Evolutionary conservation across 2,888 invertebrate species (phyloP).

Genomic region (Tenthredo notha): DNA sequence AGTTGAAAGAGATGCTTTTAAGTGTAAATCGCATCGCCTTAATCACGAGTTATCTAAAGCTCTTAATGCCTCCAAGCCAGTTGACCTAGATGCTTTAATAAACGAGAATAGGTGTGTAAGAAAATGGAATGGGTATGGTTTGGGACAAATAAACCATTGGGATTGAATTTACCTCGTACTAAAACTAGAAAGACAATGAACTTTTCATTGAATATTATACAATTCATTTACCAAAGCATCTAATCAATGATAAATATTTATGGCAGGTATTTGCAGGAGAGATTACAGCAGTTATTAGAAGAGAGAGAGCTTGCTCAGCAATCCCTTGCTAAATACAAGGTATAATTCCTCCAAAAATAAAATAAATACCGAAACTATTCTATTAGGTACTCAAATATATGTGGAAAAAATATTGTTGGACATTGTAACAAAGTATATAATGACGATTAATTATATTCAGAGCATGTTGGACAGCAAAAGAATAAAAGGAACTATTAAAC

Average conservation of each 20-base stretch:
- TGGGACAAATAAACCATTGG: background rate
- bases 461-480: constrained; percentile 86
- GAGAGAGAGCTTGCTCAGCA: constrained; percentile 89
- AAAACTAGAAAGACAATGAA: background rate
- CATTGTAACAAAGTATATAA: constrained; percentile 21
- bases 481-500: constrained; percentile 85
- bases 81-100: constrained; percentile 90
- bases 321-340: constrained; percentile 88
- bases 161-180: background rate
- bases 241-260: constrained; percentile 46
- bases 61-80: constrained; percentile 80
- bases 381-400: background rate
- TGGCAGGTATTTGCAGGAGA: constrained; percentile 86
- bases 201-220: background rate
- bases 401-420: constrained; percentile 5
- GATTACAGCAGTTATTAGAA: constrained; percentile 88
- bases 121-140: background rate
- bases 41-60: constrained; percentile 90
- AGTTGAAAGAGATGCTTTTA: constrained; percentile 90
- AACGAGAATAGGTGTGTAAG: constrained; percentile 87
- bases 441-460: constrained; percentile 76
- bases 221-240: background rate
- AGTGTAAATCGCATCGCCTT: constrained; percentile 89
- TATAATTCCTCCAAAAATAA: constrained; percentile 71
- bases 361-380: constrained; percentile 1